Conservation (phyloP, 2,797 vertebrate species). For the Brotula barbata region DNA sequence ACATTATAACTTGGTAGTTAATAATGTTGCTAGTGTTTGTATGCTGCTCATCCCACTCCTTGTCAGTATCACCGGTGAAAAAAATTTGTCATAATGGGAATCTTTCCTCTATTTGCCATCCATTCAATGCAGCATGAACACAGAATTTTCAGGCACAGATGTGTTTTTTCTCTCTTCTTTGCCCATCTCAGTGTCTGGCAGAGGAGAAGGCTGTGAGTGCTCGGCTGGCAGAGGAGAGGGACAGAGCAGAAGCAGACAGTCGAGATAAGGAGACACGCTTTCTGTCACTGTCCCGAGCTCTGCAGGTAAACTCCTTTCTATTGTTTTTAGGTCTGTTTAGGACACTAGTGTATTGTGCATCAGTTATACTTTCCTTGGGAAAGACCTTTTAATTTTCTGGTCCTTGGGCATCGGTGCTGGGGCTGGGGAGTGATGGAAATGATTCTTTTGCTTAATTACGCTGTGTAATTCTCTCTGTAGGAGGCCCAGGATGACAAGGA, state of each 20-base stretch:
- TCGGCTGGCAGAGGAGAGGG: constrained; percentile 86
- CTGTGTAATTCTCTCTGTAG: constrained; percentile 40
- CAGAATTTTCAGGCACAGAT: too few species aligned
- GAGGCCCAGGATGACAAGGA: constrained; percentile 85
- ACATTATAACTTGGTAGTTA: too few species aligned
- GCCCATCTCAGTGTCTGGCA: constrained; percentile 78
- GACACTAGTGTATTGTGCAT: too few species aligned
- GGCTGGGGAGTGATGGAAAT: too few species aligned
- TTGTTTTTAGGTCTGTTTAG: too few species aligned
- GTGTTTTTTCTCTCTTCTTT: background rate
- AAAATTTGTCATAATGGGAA: too few species aligned
- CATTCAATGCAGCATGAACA: too few species aligned
- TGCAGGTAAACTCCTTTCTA: constrained; percentile 72
- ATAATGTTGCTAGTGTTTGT: too few species aligned
- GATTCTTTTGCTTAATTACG: constrained; percentile 9
- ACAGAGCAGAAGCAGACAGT: constrained; percentile 88
- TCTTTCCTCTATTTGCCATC: too few species aligned
- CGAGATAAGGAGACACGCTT: constrained; percentile 89
- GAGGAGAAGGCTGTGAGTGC: constrained; percentile 89
- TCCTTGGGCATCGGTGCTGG: too few species aligned
- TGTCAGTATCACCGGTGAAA: too few species aligned
- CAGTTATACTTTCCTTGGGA: background rate
- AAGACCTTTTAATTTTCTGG: background rate
- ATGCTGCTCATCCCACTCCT: too few species aligned
- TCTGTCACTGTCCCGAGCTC: constrained; percentile 80